Conservation (phyloP, 2,113 vertebrate genomes). For the Bufo gargarizans region DNA sequence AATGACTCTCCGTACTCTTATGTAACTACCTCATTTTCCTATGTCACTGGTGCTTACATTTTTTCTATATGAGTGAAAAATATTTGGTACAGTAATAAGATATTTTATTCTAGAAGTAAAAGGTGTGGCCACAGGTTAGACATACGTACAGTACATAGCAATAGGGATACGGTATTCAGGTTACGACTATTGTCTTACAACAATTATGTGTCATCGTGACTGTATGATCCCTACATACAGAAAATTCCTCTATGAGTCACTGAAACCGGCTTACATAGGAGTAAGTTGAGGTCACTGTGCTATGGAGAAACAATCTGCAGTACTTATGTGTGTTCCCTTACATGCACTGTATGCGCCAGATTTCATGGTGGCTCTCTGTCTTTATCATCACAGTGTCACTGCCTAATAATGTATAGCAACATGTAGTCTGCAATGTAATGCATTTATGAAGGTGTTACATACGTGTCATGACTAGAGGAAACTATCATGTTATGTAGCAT, state of each 20-base stretch:
- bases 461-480: neutral
- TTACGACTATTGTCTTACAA: constrained; percentile 4
- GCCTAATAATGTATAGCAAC: neutral
- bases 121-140: neutral
- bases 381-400: neutral
- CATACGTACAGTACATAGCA: neutral
- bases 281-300: neutral
- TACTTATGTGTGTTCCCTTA: neutral
- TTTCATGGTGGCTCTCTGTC: neutral
- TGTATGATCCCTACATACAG: neutral
- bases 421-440: neutral
- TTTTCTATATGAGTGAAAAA: neutral
- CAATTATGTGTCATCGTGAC: neutral
- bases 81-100: neutral
- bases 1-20: neutral
- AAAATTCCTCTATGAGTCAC: neutral
- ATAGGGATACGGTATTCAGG: neutral
- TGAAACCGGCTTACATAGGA: constrained; percentile 21
- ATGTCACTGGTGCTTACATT: constrained; percentile 27
- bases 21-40: neutral
- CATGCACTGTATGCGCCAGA: neutral
- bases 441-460: neutral
- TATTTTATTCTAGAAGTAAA: neutral
- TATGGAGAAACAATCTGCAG: neutral
- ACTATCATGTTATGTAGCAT: too few relatives aligned